Evolutionary conservation across 2,888 invertebrate genomes (phyloP).

Genomic region (Pterobdella sp.): DNA sequence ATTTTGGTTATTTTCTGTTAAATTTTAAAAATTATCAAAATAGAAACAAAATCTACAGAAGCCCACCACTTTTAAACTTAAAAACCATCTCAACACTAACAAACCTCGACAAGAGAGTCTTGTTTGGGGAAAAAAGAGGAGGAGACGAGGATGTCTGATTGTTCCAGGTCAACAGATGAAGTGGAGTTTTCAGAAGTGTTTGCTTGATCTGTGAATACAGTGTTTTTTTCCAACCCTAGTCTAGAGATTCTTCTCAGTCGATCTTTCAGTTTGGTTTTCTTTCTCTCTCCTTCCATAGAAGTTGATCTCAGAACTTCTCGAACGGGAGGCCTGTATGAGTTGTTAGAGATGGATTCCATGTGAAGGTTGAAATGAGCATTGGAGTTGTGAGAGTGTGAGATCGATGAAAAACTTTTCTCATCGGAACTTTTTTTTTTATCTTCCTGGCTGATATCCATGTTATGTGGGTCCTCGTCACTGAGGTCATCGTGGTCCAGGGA

Average conservation of each 20-base stretch:
- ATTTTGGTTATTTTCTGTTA: too few relatives aligned
- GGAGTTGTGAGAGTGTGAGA: background rate
- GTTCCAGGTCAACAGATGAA: background rate
- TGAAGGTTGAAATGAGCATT: background rate
- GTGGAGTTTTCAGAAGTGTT: background rate
- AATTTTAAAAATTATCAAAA: too few relatives aligned
- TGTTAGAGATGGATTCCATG: background rate
- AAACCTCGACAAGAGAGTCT: conserved; percentile 1
- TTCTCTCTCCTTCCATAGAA: background rate
- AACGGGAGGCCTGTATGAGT: background rate
- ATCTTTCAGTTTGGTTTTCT: background rate
- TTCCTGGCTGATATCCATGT: background rate
- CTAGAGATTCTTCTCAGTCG: background rate
- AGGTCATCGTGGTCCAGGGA: conserved; percentile 5
- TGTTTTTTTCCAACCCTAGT: background rate
- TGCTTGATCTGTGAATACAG: background rate
- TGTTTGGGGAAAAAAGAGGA: background rate
- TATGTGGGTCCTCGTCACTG: background rate
- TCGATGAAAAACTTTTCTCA: background rate
- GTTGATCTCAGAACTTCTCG: background rate
- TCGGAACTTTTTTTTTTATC: background rate
- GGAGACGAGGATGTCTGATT: background rate
- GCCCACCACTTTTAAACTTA: too few relatives aligned
- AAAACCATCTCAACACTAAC: too few relatives aligned
- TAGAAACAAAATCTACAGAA: too few relatives aligned